A percentile compares a stretch with the other conserved stretches of the same genome.
Evolutionary conservation across 2,113 vertebrate genomes (phyloP).

Genomic region (Amphiprion ocellaris): DNA sequence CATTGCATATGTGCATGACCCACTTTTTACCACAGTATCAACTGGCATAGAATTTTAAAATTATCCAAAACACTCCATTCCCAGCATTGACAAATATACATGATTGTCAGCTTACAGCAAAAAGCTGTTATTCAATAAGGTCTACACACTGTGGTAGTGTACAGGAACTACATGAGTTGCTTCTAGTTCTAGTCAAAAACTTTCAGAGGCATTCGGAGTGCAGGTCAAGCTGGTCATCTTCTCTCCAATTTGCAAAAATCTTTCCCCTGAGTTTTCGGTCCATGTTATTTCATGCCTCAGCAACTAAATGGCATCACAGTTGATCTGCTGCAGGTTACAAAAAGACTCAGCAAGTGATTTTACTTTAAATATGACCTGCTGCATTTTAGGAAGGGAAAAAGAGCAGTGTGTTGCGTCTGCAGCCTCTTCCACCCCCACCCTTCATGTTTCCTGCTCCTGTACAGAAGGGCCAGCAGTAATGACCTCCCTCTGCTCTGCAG

Average conservation of each 20-base stretch:
- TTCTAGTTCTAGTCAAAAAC: background rate
- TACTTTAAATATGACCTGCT: slow-evolving; percentile 60
- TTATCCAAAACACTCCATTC: too few species aligned
- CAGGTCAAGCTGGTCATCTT: slow-evolving; percentile 34
- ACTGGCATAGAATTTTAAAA: too few species aligned
- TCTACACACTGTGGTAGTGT: background rate
- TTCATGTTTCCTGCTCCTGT: slow-evolving; percentile 40
- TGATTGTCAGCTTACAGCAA: too few species aligned
- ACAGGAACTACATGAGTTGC: slow-evolving; percentile 11
- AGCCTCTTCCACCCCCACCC: slow-evolving; percentile 33
- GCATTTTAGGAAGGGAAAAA: slow-evolving; percentile 40
- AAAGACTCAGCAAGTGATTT: slow-evolving; percentile 42
- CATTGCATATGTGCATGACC: too few species aligned
- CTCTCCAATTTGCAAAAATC: slow-evolving; percentile 31
- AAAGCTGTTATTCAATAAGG: too few species aligned
- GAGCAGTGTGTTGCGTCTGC: slow-evolving; percentile 25
- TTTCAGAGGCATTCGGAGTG: slow-evolving; percentile 9
- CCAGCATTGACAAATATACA: too few species aligned
- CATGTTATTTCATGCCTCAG: slow-evolving; percentile 64
- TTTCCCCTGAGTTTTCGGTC: slow-evolving; percentile 28
- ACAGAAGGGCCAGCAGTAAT: slow-evolving; percentile 64
- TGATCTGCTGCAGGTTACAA: slow-evolving; percentile 64
- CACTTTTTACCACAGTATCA: too few species aligned
- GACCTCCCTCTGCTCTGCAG: slow-evolving; percentile 65
- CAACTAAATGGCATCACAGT: slow-evolving; percentile 55